phyloP scores from a whole-genome alignment of 2,888 invertebrate species.

The Dasypolia templi region DNA sequence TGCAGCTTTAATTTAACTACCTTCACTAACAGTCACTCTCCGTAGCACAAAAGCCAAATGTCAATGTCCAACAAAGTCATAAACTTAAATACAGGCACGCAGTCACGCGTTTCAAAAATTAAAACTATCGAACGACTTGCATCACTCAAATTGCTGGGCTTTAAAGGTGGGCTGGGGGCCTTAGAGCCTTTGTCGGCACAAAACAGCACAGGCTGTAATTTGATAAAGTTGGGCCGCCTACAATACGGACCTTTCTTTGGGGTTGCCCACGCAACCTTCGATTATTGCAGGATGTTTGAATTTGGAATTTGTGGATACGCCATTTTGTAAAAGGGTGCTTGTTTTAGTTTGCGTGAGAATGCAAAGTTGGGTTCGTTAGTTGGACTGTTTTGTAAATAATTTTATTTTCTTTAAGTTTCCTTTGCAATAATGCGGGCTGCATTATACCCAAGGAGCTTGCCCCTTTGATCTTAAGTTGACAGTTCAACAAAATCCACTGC shows the following conservation, averaged over 20 bases:
- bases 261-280: constrained; percentile 87
- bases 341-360: constrained; percentile 38
- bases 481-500: no score
- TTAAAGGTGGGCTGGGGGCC: constrained; percentile 78
- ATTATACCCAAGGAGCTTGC: no score
- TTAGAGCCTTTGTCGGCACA: constrained; percentile 88
- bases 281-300: constrained; percentile 73
- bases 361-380: neutral
- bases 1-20: neutral
- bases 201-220: constrained; percentile 90
- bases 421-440: no score
- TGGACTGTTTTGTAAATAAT: constrained; percentile 3
- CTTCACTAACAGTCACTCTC: constrained; percentile 1
- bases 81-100: constrained; percentile 53
- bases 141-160: constrained; percentile 68
- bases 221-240: constrained; percentile 89
- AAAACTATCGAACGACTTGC: constrained; percentile 65
- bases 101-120: constrained; percentile 71
- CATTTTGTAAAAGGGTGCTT: constrained; percentile 36
- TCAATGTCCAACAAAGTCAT: constrained; percentile 48
- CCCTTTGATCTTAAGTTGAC: no score
- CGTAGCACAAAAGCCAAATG: constrained; percentile 39
- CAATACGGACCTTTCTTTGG: constrained; percentile 86
- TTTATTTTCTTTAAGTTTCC: no score
- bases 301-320: constrained; percentile 67